Conservation (phyloP, 1,140 invertebrate species). For the Temnothorax curvispinosus region DNA sequence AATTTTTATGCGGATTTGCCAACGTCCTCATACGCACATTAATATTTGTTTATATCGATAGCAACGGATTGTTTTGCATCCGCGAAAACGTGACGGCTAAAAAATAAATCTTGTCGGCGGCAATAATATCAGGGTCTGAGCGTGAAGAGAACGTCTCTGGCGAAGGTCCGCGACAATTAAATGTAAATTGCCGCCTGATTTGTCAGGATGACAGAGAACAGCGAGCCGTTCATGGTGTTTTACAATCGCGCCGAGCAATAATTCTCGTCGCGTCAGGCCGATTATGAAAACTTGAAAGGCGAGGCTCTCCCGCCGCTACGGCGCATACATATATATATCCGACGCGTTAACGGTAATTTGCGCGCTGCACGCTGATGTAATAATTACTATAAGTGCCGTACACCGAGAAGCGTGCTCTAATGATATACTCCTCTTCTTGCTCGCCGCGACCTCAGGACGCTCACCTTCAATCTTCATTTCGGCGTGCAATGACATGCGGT, state of each 20-base stretch:
- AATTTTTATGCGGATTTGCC: conserved; percentile 8
- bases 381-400: conserved; percentile 23
- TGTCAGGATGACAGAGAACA: background rate
- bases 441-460: conserved; percentile 14
- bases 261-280: conserved; percentile 24
- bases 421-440: background rate
- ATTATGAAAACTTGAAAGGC: conserved; percentile 58
- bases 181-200: conserved; percentile 58
- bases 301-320: background rate
- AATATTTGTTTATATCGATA: background rate
- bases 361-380: conserved; percentile 42
- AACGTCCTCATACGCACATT: background rate
- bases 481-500: background rate
- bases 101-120: conserved; percentile 5
- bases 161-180: conserved; percentile 30
- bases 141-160: background rate
- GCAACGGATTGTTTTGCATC: background rate
- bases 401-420: background rate
- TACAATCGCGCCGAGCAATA: conserved; percentile 34
- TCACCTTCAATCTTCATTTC: conserved; percentile 27
- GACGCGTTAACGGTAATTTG: conserved; percentile 51
- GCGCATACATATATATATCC: background rate
- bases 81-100: background rate
- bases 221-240: conserved; percentile 11
- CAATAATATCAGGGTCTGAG: conserved; percentile 14